Percentiles rank a stretch among this genome's conserved stretches.
phyloP scores from a whole-genome alignment of 2,797 vertebrate species.

The Acridotheres tristis region DNA sequence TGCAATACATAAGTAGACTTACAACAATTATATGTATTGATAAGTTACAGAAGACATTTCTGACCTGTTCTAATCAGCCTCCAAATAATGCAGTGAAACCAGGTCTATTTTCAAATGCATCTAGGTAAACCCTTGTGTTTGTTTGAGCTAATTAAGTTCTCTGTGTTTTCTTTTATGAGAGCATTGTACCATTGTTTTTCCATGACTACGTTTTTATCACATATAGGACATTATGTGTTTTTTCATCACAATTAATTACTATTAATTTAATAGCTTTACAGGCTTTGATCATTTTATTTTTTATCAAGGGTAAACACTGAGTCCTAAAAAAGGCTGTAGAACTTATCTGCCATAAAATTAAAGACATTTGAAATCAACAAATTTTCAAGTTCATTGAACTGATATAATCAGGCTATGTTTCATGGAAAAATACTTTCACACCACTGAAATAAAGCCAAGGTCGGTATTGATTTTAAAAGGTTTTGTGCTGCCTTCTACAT shows the following conservation, averaged over 20 bases:
- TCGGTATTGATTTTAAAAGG: background rate
- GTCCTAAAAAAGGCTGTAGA: background rate
- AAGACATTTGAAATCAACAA: background rate
- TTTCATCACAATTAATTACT: background rate
- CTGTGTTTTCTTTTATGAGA: background rate
- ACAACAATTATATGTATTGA: background rate
- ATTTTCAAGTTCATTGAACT: background rate
- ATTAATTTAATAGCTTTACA: background rate
- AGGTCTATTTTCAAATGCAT: background rate
- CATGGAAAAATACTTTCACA: background rate
- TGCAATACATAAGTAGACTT: background rate
- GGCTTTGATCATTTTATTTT: background rate
- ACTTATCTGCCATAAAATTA: background rate
- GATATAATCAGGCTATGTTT: background rate
- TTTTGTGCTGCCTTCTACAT: background rate
- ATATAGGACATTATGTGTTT: background rate
- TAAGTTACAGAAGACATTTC: background rate
- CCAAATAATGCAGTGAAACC: background rate
- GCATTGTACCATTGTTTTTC: background rate
- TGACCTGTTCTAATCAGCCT: background rate
- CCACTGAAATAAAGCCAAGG: background rate
- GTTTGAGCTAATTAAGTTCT: background rate
- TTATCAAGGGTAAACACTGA: background rate
- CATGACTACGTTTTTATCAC: background rate
- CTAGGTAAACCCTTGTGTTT: background rate